A percentile compares a stretch with the other conserved stretches of the same genome.
phyloP scores from a whole-genome alignment of 2,888 invertebrate species.

The Gnatocerus cornutus region DNA sequence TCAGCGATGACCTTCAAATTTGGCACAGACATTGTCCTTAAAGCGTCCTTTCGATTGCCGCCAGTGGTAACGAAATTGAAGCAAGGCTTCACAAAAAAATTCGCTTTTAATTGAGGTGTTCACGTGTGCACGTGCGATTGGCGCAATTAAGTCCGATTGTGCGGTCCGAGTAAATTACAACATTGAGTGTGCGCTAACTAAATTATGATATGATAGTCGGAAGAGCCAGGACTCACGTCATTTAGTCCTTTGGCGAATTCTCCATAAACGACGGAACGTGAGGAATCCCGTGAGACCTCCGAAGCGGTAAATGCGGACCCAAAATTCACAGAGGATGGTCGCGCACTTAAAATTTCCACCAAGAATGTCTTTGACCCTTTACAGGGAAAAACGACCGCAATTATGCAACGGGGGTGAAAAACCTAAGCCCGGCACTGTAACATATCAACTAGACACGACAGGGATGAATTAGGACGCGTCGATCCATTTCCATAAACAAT shows the following conservation, averaged over 20 bases:
- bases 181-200: slow-evolving; percentile 34
- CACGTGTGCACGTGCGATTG: slow-evolving; percentile 19
- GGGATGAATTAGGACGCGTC: too few relatives aligned
- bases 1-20: too few relatives aligned
- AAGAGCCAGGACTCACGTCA: slow-evolving; percentile 20
- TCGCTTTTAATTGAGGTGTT: too few relatives aligned
- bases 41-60: too few relatives aligned
- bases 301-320: slow-evolving; percentile 34
- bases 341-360: slow-evolving; percentile 33
- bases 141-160: slow-evolving; percentile 33
- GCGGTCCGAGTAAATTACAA: slow-evolving; percentile 39
- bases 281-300: slow-evolving; percentile 36
- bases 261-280: slow-evolving; percentile 42
- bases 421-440: too few relatives aligned
- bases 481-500: too few relatives aligned
- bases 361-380: slow-evolving; percentile 41
- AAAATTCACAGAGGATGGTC: slow-evolving; percentile 36
- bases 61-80: too few relatives aligned
- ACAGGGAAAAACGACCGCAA: slow-evolving; percentile 4
- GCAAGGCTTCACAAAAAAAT: too few relatives aligned
- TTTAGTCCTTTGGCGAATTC: slow-evolving; percentile 40
- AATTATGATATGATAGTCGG: slow-evolving; percentile 37
- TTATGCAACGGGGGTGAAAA: background rate
- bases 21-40: too few relatives aligned
- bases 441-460: too few relatives aligned